Base-by-base conservation (phyloP, 1,140 invertebrate genomes). In the Bombus balteatus region DNA sequence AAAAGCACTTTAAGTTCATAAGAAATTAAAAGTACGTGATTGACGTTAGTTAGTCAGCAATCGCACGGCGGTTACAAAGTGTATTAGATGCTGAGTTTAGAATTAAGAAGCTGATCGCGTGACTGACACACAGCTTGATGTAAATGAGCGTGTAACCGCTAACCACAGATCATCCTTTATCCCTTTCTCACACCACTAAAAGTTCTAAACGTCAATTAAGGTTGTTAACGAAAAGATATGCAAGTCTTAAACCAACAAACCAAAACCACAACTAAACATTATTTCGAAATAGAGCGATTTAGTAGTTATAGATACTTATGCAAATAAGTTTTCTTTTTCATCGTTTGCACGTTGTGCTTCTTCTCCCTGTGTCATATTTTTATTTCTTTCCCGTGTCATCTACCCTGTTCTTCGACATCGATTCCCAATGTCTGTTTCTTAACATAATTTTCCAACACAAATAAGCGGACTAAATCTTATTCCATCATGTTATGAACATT, bases 71-170 rank as follows among this genome's bases (percentile, higher is more conserved):
- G 66, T 79, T 79, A 75, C 41, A 9, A 41, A 34, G n/a, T 4
- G 10, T 75, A 41, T 76, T 76, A 76, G 62, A 70, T 32, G 34
- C 25, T 22, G 6, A 37, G 41, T 9, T 80, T 80, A 62, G 43
- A 9, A 84, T 79, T 79, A 84, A 59, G 39, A 25, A 43, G 47
- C 13, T 71, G 66, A 79, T 84, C 83, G 83, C 83, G 83, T 84
- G 83, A 84, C 83, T 79, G 53, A 34, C 53, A 43, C 62, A 22
- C 83, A 72, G 47, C 53, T 79, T 37, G 28, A 68, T 47, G 76
- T 79, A 84, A 84, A 84, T 71, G 66, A 84, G 65, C 65, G 73
- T 47, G 73, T 59, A 84, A 84, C 65, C 83, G 53, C 83, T 71
- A 37, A 84, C 83, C 83, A 79, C 76, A 72, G 59, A 84, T 84